Percentiles rank a stretch among this genome's conserved stretches.
Evolutionary conservation across 2,888 invertebrate genomes (phyloP).

Genomic region (Autographa pulchrina): DNA sequence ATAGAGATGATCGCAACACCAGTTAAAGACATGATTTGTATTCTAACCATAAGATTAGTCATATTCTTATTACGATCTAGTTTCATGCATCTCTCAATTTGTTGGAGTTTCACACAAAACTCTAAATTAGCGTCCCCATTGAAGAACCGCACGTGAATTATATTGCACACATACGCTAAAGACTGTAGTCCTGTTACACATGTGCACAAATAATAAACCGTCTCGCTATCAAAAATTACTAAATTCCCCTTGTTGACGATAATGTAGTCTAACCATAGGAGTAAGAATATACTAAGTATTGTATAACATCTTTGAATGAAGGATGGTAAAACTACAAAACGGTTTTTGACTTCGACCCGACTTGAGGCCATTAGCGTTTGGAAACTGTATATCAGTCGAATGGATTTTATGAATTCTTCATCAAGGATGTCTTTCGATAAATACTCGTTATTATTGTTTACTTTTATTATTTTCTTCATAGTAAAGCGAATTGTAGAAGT

Average conservation of each 20-base stretch:
- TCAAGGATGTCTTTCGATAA: slow-evolving; percentile 73
- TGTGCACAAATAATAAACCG: slow-evolving; percentile 48
- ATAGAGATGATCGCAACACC: slow-evolving; percentile 39
- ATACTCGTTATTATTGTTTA: slow-evolving; percentile 63
- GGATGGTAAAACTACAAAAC: slow-evolving; percentile 70
- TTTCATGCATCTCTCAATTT: slow-evolving; percentile 73
- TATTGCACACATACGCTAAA: slow-evolving; percentile 56
- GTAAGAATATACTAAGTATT: slow-evolving; percentile 51
- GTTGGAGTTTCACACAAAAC: slow-evolving; percentile 73
- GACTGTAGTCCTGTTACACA: slow-evolving; percentile 54
- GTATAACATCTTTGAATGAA: slow-evolving; percentile 70
- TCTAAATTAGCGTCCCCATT: slow-evolving; percentile 67
- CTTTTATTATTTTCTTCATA: slow-evolving; percentile 42
- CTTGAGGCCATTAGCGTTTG: slow-evolving; percentile 71
- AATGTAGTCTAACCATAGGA: slow-evolving; percentile 40
- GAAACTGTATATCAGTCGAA: slow-evolving; percentile 60
- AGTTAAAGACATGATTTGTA: slow-evolving; percentile 54
- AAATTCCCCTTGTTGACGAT: slow-evolving; percentile 39
- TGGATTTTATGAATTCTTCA: slow-evolving; percentile 66
- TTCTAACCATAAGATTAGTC: slow-evolving; percentile 54
- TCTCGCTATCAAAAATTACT: slow-evolving; percentile 36
- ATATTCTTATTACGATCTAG: slow-evolving; percentile 65
- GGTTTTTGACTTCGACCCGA: slow-evolving; percentile 69
- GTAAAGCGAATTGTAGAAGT: slow-evolving; percentile 72
- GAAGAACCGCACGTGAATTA: slow-evolving; percentile 71